phyloP scores from a whole-genome alignment of 2,888 invertebrate genomes.

The Strigamia maritima region DNA sequence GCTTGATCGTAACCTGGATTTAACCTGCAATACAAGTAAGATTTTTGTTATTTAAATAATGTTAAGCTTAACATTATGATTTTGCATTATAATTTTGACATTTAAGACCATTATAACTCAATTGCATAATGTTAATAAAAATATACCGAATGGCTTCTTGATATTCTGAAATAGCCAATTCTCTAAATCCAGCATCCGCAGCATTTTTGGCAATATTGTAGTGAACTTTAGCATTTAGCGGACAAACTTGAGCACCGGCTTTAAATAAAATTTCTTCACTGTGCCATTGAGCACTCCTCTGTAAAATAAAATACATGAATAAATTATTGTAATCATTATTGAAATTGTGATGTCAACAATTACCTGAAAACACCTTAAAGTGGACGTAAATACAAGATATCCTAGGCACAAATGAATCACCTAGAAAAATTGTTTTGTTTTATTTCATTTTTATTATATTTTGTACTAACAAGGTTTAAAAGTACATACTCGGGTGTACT shows the following conservation, averaged over 20 bases:
- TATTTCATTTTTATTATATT: background rate
- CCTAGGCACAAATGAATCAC: background rate
- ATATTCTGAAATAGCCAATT: conserved; percentile 73
- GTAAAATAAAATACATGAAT: conserved; percentile 49
- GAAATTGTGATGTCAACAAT: background rate
- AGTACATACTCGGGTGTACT: background rate
- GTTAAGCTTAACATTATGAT: background rate
- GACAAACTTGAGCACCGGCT: conserved; percentile 81
- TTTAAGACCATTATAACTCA: too few relatives aligned
- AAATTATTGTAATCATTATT: background rate
- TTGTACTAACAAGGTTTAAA: too few relatives aligned
- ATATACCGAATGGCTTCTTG: conserved; percentile 66
- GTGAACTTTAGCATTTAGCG: conserved; percentile 83
- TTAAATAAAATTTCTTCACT: conserved; percentile 73
- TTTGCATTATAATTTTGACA: too few relatives aligned
- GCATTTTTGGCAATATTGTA: conserved; percentile 91
- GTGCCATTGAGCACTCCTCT: conserved; percentile 74
- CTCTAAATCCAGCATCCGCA: conserved; percentile 67
- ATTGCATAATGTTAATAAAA: too few relatives aligned
- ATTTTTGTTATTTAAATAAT: background rate
- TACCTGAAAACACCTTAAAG: conserved; percentile 11
- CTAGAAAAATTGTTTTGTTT: background rate
- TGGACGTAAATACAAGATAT: conserved; percentile 8
- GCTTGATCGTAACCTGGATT: conserved; percentile 84
- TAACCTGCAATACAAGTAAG: conserved; percentile 55